phyloP scores from a whole-genome alignment of 2,797 vertebrate genomes.

The Hemitrygon akajei region DNA sequence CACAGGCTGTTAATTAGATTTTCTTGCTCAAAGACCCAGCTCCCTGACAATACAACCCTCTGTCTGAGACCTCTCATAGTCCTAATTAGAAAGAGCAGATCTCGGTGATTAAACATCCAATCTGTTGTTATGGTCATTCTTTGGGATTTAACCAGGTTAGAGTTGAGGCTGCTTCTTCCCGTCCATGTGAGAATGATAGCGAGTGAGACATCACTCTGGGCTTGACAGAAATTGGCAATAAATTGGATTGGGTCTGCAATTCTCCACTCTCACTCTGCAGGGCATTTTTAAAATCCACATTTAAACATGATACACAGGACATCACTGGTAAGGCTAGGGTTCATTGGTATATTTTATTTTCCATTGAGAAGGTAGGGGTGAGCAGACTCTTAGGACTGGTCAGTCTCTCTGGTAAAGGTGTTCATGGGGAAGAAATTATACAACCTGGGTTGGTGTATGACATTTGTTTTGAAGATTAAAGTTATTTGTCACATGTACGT shows the following conservation, averaged over 20 bases:
- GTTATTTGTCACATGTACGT: no score
- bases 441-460: no score
- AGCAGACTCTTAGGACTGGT: no score
- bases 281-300: no score
- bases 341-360: no score
- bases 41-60: conserved; percentile 89
- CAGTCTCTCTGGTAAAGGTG: no score
- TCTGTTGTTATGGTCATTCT: conserved; percentile 80
- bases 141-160: conserved; percentile 98
- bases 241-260: not conserved
- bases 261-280: not conserved
- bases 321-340: no score
- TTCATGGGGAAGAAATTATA: no score
- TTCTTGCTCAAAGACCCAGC: conserved; percentile 85
- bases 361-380: no score
- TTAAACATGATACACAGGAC: no score
- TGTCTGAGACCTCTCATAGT: conserved; percentile 82
- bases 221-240: not conserved
- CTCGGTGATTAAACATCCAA: conserved; percentile 94
- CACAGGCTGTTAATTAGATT: conserved; percentile 99
- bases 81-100: conserved; percentile 98
- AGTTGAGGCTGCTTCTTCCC: conserved; percentile 90
- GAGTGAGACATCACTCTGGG: not conserved
- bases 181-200: conserved; percentile 41
- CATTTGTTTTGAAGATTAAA: no score